Base-by-base conservation (phyloP, 2,113 vertebrate species). In the Strigops habroptila region DNA sequence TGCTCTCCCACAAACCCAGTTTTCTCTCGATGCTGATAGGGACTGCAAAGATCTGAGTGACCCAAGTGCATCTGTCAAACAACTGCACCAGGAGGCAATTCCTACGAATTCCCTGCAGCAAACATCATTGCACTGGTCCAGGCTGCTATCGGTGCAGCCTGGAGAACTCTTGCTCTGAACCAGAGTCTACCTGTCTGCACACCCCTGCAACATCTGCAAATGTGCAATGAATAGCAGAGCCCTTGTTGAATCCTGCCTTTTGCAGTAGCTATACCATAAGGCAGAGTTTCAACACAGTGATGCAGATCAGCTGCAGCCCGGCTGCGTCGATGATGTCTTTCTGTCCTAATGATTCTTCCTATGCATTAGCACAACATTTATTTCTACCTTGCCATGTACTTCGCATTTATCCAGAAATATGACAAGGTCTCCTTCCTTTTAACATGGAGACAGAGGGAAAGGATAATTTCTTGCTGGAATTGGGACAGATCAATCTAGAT, bases 391-490 rank as follows among this genome's bases (percentile, higher is more conserved):
- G 71, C 85, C 73, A 44, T 41, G 68, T 51, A 63, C 85, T 86
- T 91, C 73, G 48, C 80, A 76, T 89, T 91, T 65, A 84, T 84
- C 31, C 77, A 93, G 65, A 86, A 90, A 94, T 82, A n/a, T 92
- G 81, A 93, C 77, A 94, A 53, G 51, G 85, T 78, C 63, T 96
- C 82, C 33, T 90, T 91, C 82, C 46, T 95, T 87, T 93, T 57
- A 93, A 90, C 31, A 33, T 1, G 7, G 77, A 91, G 86, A 73
- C 19, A 57, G 35, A 79, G 37, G 52, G 41, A 96, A 84, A 84
- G 88, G 22, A 86, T 80, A 91, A 86, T 93, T 92, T 94, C 88
- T 93, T 59, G 52, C 82, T 84, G 73, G 41, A 84, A 91, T 48
- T 4, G 10, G 35, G 60, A 81, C 73, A 68, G 88, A 95, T 93